Percentiles rank a stretch among this genome's conserved stretches.
Conservation (phyloP, 2,888 invertebrate genomes). For the Neocrepidodera transversa region DNA sequence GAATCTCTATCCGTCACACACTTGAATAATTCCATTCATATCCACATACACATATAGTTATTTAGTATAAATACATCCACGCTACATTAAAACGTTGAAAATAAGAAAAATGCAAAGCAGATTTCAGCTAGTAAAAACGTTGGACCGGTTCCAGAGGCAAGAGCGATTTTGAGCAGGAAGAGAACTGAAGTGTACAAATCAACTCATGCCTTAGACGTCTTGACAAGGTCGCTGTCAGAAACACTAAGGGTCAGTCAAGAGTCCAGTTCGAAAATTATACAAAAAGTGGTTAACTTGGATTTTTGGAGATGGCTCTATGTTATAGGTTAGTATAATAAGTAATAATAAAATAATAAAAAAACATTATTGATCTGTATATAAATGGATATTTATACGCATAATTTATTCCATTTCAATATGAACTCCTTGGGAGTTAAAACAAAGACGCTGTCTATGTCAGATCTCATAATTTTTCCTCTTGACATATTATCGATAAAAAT, state of each 20-base stretch:
- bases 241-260: constrained; percentile 41
- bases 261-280: constrained; percentile 59
- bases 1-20: not conserved
- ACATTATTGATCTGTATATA: too few species aligned
- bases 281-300: constrained; percentile 66
- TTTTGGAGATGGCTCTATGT: constrained; percentile 70
- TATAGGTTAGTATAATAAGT: constrained; percentile 66
- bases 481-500: not conserved
- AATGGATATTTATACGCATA: too few species aligned
- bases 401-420: too few species aligned
- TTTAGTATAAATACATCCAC: constrained; percentile 5
- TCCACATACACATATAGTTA: constrained; percentile 1
- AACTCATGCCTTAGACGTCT: constrained; percentile 66
- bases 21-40: constrained; percentile 8
- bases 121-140: constrained; percentile 15
- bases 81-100: constrained; percentile 8
- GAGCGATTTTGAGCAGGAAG: constrained; percentile 65
- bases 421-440: too few species aligned
- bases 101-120: constrained; percentile 1
- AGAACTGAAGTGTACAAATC: constrained; percentile 66
- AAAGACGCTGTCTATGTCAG: not conserved
- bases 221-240: constrained; percentile 62
- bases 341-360: too few species aligned
- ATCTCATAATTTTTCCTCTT: not conserved
- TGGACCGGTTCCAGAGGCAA: constrained; percentile 63